Conservation (phyloP, 2,113 vertebrate genomes). For the Pycnonotus jocosus region DNA sequence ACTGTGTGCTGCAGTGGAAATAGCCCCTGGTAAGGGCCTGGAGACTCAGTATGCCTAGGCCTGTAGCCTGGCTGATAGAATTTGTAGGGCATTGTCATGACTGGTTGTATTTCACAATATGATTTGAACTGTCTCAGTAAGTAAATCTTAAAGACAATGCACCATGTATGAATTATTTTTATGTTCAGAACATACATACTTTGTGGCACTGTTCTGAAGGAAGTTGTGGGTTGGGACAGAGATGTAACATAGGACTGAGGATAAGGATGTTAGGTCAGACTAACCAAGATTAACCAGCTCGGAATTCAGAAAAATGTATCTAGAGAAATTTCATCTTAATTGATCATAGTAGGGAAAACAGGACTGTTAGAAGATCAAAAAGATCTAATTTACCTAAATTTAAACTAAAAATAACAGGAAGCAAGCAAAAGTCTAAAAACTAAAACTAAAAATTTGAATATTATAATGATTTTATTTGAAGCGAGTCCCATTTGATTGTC, state of each 20-base stretch:
- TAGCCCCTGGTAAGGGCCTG: background rate
- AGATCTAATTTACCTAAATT: background rate
- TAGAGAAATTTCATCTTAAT: background rate
- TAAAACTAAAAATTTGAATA: background rate
- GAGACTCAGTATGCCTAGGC: background rate
- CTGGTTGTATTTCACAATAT: background rate
- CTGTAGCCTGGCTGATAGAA: background rate
- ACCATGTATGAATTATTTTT: background rate
- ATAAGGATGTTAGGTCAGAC: background rate
- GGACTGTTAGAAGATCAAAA: background rate
- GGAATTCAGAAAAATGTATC: background rate
- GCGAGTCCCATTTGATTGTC: background rate
- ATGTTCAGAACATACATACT: background rate
- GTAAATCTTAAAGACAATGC: background rate
- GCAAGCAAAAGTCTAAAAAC: background rate
- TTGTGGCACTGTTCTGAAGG: background rate
- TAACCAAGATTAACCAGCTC: background rate
- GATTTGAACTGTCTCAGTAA: background rate
- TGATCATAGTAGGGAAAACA: background rate
- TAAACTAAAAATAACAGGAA: background rate
- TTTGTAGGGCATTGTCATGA: background rate
- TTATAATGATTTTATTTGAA: background rate
- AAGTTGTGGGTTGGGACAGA: background rate
- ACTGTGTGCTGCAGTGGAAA: background rate
- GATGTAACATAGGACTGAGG: background rate